These are phyloP conservation scores for Dorcus parallelipipedus DNA, from an alignment of 2,888 invertebrate genomes.

Conservation along the genomic window DNA sequence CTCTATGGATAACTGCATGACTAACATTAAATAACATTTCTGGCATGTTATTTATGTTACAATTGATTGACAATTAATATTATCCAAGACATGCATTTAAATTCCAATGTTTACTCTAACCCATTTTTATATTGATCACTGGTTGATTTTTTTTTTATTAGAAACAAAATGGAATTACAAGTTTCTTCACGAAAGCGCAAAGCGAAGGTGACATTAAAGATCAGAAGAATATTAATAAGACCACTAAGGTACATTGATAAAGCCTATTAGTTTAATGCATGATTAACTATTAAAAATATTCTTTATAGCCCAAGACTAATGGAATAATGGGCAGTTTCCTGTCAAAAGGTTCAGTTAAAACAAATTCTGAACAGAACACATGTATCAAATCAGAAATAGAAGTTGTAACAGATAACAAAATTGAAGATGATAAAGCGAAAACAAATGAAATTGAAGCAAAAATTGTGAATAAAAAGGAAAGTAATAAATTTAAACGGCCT, in stretches of 20 bases:
- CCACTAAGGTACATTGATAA: conserved; percentile 1
- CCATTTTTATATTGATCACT: too few species aligned
- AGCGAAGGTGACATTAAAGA: conserved; percentile 2
- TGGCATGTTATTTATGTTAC: too few species aligned
- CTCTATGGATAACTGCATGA: too few species aligned
- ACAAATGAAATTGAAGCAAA: background rate
- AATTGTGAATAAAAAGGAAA: background rate
- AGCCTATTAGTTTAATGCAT: background rate
- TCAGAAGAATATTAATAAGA: background rate
- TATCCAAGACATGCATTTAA: too few species aligned
- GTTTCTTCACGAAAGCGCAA: background rate
- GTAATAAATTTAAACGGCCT: conserved; percentile 7
- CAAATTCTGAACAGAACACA: conserved; percentile 4
- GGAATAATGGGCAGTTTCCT: conserved; percentile 14
- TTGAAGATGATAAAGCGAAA: background rate
- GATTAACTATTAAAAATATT: background rate
- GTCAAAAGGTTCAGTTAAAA: conserved; percentile 7
- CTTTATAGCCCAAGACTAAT: conserved; percentile 12
- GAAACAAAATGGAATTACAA: background rate
- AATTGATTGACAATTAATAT: too few species aligned
- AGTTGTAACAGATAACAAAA: background rate
- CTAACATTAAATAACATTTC: too few species aligned
- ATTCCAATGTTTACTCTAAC: too few species aligned
- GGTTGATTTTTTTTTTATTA: background rate
- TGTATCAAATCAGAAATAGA: background rate